These are phyloP conservation scores for Cyaniris semiargus DNA, from an alignment of 2,888 invertebrate species.

Conservation along the genomic window DNA sequence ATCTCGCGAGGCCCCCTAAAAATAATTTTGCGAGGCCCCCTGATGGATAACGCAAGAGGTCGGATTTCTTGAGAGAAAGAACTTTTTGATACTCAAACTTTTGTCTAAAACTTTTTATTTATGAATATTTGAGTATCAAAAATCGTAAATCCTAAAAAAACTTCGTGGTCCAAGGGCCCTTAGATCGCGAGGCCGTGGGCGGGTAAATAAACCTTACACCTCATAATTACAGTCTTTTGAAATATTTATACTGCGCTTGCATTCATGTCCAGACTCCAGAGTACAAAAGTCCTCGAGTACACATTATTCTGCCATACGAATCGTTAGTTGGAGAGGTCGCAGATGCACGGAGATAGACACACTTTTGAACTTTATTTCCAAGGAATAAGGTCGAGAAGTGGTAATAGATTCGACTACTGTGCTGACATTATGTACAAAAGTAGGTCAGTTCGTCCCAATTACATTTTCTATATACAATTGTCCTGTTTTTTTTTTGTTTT, in stretches of 20 bases:
- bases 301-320: conserved; percentile 25
- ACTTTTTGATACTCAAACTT: too few relatives aligned
- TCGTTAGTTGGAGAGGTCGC: conserved; percentile 29
- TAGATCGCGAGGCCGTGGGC: too few relatives aligned
- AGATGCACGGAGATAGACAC: neutral
- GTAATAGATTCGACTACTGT: neutral
- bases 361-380: neutral
- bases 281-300: conserved; percentile 26
- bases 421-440: conserved; percentile 1
- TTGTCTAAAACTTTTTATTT: too few relatives aligned
- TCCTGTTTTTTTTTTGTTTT: too few relatives aligned
- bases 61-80: too few relatives aligned
- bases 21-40: too few relatives aligned
- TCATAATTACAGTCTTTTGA: conserved; percentile 32
- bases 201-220: conserved; percentile 23
- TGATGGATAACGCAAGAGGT: too few relatives aligned
- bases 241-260: conserved; percentile 30
- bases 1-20: too few relatives aligned
- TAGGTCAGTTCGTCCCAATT: conserved; percentile 12
- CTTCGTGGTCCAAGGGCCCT: too few relatives aligned
- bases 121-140: too few relatives aligned
- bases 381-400: neutral
- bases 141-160: too few relatives aligned
- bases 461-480: neutral
- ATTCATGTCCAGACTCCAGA: conserved; percentile 33